Conservation (phyloP, 23 tunicate species). For the Styela plicata region DNA sequence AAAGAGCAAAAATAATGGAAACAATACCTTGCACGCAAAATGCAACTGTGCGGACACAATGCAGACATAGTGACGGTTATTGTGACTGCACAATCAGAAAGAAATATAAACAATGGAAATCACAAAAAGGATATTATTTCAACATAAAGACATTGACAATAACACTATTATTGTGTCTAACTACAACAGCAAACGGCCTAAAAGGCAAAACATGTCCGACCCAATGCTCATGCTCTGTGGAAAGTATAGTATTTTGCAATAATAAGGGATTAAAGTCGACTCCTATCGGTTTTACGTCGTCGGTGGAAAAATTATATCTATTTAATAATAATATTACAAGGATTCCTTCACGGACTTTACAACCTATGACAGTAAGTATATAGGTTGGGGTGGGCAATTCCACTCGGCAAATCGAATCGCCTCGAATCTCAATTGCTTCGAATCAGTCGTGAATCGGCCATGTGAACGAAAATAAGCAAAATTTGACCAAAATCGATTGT, state of each 20-base stretch:
- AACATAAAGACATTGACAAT: background rate
- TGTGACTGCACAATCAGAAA: too few relatives aligned
- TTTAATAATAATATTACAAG: conserved; percentile 65
- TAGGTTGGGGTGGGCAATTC: too few relatives aligned
- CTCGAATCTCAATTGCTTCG: too few relatives aligned
- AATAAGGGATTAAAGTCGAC: conserved; percentile 28
- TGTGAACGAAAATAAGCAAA: too few relatives aligned
- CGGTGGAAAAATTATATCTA: conserved; percentile 42
- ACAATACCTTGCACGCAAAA: conserved; percentile 25
- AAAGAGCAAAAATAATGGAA: conserved; percentile 3
- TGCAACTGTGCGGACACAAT: background rate
- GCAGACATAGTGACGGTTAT: background rate
- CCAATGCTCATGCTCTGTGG: conserved; percentile 8
- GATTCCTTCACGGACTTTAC: conserved; percentile 40
- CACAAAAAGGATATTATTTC: background rate
- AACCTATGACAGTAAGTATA: too few relatives aligned
- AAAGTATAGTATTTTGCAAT: conserved; percentile 54
- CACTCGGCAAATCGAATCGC: too few relatives aligned
- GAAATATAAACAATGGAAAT: background rate
- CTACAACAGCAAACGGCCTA: background rate
- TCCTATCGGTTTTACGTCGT: conserved; percentile 43
- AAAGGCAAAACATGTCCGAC: conserved; percentile 6
- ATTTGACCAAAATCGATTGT: too few relatives aligned
- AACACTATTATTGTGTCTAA: too few relatives aligned
- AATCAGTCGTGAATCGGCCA: too few relatives aligned